These are phyloP conservation scores for Menidia beryllina DNA, from an alignment of 2,113 vertebrate species.

Conservation along the genomic window DNA sequence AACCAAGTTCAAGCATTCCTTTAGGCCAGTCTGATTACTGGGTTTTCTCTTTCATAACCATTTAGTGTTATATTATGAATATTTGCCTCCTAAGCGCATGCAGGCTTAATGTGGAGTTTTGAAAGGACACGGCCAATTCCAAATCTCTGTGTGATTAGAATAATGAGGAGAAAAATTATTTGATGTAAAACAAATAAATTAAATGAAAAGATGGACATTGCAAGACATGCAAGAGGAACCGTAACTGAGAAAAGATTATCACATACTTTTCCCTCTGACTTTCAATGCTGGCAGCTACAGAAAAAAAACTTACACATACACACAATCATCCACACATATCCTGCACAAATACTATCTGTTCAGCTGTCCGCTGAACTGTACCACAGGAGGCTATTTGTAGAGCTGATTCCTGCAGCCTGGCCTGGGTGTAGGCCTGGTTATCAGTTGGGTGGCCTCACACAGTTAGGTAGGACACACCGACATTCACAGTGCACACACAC, in stretches of 20 bases:
- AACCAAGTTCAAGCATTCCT: constrained; percentile 17
- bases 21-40: constrained; percentile 23
- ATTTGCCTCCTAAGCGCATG: constrained; percentile 27
- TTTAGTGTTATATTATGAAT: constrained; percentile 41
- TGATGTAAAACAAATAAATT: background rate
- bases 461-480: constrained; percentile 12
- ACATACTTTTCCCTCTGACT: constrained; percentile 1
- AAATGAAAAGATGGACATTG: background rate
- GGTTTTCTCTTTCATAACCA: constrained; percentile 36
- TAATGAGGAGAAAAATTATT: background rate
- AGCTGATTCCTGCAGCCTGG: constrained; percentile 35
- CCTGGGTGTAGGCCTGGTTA: constrained; percentile 50
- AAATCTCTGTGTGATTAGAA: background rate
- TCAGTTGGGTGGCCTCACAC: constrained; percentile 50
- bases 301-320: background rate
- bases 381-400: constrained; percentile 67
- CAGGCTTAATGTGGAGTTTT: background rate
- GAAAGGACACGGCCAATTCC: background rate
- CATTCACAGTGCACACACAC: background rate
- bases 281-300: background rate
- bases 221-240: background rate
- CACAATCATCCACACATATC: constrained; percentile 13
- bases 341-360: constrained; percentile 49
- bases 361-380: constrained; percentile 28
- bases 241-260: background rate